Base-by-base conservation (phyloP, 2,888 invertebrate species). In the Rosalia funebris region DNA sequence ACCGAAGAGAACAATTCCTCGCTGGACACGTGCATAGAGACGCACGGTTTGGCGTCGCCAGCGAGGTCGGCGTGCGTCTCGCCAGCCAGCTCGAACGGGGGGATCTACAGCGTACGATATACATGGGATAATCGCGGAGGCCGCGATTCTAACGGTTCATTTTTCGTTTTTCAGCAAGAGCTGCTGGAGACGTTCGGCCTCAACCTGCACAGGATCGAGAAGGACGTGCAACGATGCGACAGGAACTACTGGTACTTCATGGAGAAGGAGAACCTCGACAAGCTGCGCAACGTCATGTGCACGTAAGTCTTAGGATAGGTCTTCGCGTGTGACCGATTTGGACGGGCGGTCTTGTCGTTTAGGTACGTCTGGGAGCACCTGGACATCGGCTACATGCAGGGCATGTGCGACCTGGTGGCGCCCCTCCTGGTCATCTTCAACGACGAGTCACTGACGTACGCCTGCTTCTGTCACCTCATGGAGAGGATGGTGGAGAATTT, bases 281-380 rank as follows among this genome's bases (percentile, higher is more conserved):
- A 96, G 79, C 83, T 97, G 19, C 85, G 96, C 56, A 96, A 96
- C 82, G 91, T 98, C 55, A 96, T 98, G 91, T 96, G 96, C 90
- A 95, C 95, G 92, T 95, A 82, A 87, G 91, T 83, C 31, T 31
- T 25, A 9, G 34, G 10, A 34, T 7, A 34, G 2, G 5, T n/a
- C 11, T 11, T 7, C 10, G 10, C 11, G n/a, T 11, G 34, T 34
- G 34, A 34, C 25, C 7, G 34, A 34, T 2, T 10, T 17, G 14
- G 10, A 47, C 10, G 4, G 16, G 7, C 36, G n/a, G n/a, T 10
- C 45, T 58, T 53, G 46, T 36, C 44, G 61, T 77, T 1, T 73
- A 95, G 94, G n/a, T 97, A 95, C 81, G 96, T 98, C 1, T 97
- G 96, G 95, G 93, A 96, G 77, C 93, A 97, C 79, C 82, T 98